phyloP scores from a whole-genome alignment of 2,888 invertebrate genomes.

The Troides oblongomaculatus region DNA sequence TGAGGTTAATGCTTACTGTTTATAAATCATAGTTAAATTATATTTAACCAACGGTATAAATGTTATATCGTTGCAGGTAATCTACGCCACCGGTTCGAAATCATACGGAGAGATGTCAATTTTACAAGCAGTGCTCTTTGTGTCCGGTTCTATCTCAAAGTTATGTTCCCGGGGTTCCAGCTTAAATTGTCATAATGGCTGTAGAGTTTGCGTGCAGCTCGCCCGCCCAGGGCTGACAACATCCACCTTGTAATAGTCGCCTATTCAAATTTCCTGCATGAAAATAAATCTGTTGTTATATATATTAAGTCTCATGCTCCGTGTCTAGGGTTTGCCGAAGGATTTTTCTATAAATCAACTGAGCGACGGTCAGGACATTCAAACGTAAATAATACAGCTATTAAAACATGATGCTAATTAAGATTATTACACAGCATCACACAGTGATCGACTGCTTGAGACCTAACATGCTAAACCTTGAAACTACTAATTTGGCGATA shows the following conservation, averaged over 20 bases:
- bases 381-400: no score
- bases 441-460: no score
- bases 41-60: background rate
- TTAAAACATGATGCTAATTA: no score
- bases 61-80: background rate
- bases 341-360: background rate
- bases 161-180: constrained; percentile 25
- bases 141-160: constrained; percentile 26
- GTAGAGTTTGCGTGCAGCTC: constrained; percentile 36
- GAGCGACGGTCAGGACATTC: no score
- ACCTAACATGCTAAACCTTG: no score
- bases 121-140: constrained; percentile 6
- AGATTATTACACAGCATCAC: no score
- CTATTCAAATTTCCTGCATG: background rate
- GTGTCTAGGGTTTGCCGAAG: background rate
- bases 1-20: no score
- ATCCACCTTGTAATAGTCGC: background rate
- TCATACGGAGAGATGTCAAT: constrained; percentile 10
- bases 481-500: no score
- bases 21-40: background rate
- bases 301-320: background rate
- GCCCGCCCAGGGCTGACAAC: constrained; percentile 27
- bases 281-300: background rate
- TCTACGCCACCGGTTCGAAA: background rate
- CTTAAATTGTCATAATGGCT: constrained; percentile 39